Evolutionary conservation across 2,113 vertebrate species (phyloP).

Genomic region (Rhynchomys soricoides): DNA sequence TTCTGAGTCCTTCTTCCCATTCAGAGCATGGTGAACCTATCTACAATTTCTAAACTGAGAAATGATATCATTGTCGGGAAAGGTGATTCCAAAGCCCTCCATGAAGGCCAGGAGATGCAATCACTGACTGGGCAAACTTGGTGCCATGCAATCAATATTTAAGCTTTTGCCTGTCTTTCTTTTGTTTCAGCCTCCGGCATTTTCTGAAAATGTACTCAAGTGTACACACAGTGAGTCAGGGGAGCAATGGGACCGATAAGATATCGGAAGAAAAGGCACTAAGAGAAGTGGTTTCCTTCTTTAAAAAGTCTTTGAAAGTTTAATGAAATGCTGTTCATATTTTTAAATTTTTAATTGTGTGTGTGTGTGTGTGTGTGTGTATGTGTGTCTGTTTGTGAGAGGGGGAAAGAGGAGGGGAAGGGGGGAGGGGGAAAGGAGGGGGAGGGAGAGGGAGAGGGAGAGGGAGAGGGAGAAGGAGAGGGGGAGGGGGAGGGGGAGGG

Average conservation of each 20-base stretch:
- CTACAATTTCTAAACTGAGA: constrained; percentile 22
- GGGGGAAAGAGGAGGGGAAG: too few species aligned
- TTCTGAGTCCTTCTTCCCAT: neutral
- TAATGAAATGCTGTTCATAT: neutral
- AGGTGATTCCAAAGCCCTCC: neutral
- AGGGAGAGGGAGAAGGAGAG: too few species aligned
- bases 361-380: neutral
- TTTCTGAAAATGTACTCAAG: neutral
- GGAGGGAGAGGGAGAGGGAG: too few species aligned
- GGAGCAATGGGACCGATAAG: neutral
- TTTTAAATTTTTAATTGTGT: neutral
- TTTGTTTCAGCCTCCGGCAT: neutral
- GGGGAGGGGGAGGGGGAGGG: too few species aligned
- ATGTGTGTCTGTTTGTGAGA: too few species aligned
- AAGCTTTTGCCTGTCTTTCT: neutral
- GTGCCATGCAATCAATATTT: neutral
- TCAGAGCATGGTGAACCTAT: neutral
- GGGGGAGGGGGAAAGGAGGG: fast-evolving
- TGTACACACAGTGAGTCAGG: neutral
- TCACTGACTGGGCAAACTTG: neutral
- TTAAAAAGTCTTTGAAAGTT: neutral
- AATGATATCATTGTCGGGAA: neutral
- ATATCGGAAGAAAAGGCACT: neutral
- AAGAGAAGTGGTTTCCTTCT: neutral
- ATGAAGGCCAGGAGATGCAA: neutral